These are phyloP conservation scores for Chrysocyon brachyurus DNA, from an alignment of 2,797 vertebrate genomes.

Conservation along the genomic window DNA sequence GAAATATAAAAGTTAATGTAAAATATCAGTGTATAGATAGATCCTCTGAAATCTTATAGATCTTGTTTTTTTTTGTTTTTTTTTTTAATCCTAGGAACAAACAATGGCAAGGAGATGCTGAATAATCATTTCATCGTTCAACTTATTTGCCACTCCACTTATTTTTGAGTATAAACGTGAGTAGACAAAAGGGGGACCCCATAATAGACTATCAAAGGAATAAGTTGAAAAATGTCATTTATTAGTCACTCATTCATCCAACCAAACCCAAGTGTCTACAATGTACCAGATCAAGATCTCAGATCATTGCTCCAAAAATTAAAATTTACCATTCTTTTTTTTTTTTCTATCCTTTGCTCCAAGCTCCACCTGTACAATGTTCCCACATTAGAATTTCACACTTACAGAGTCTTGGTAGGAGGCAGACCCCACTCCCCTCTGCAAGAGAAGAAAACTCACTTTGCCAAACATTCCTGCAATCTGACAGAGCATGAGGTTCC, in stretches of 20 bases:
- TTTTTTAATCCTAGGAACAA: not conserved
- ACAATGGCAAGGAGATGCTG: not conserved
- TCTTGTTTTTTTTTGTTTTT: not conserved
- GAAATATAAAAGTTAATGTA: not conserved
- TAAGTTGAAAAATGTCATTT: not conserved
- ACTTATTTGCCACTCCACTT: not conserved
- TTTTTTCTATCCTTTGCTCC: not conserved
- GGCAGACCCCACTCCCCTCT: not conserved
- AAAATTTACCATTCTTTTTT: not conserved
- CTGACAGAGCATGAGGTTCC: not conserved
- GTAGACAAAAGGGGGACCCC: not conserved
- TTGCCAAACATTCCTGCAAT: not conserved
- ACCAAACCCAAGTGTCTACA: not conserved
- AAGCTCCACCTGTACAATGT: not conserved
- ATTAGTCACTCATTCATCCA: not conserved
- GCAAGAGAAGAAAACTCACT: not conserved
- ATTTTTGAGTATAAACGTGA: not conserved
- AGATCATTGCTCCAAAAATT: not conserved
- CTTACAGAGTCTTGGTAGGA: not conserved
- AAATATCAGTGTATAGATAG: not conserved
- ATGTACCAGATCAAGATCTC: not conserved
- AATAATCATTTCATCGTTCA: not conserved
- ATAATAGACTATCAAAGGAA: not conserved
- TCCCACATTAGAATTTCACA: not conserved
- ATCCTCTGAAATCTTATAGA: not conserved